Base-by-base conservation (phyloP, 1,140 invertebrate genomes). In the Zaprionus camerounensis region DNA sequence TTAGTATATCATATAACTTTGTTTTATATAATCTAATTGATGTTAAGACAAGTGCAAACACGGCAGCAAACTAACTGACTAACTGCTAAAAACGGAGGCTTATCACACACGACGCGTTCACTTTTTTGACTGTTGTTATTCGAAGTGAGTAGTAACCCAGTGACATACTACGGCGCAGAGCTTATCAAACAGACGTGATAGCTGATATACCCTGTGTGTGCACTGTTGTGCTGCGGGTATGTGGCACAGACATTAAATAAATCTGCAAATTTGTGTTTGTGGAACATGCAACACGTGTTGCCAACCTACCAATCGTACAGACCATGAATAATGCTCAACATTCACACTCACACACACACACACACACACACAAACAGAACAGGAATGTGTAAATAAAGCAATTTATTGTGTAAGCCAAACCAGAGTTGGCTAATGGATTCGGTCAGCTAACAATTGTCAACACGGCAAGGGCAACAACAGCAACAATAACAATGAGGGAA, bases 221-320 rank as follows among this genome's bases (percentile, higher is more conserved):
- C 5, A 3, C 12, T 12, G 15, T 55, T 5, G 17, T 31, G 13
- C 1, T 15, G 41, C 2, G 22, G 53, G 26, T 56, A 28, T 56
- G 6, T 15, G 13, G 58, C 31, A 20, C 31, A 38, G 12, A 51
- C 17, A 41, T 57, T 66, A 58, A 64, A 64, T 65, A 65, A 71
- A 64, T 71, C 69, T 71, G 51, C 24, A 56, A 55, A 70, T 62
- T 62, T 70, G 44, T 68, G 28, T 69, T 49, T 72, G 69, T 67
- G 76, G 69, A 61, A 75, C 83, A 83, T 76, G 71, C 71, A 62
- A 34, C 66, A 76, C 77, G 76, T 76, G 64, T 75, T 71, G 65
- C 68, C 51, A 64, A 65, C 5, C 26, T 3, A 28, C 44, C 31
- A 36, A 41, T 41, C 34, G 31, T 28, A 13, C 26, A 59, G 53